Percentiles rank a stretch among this genome's conserved stretches.
Conservation (phyloP, 2,888 invertebrate species). For the Lepas anatifera region DNA sequence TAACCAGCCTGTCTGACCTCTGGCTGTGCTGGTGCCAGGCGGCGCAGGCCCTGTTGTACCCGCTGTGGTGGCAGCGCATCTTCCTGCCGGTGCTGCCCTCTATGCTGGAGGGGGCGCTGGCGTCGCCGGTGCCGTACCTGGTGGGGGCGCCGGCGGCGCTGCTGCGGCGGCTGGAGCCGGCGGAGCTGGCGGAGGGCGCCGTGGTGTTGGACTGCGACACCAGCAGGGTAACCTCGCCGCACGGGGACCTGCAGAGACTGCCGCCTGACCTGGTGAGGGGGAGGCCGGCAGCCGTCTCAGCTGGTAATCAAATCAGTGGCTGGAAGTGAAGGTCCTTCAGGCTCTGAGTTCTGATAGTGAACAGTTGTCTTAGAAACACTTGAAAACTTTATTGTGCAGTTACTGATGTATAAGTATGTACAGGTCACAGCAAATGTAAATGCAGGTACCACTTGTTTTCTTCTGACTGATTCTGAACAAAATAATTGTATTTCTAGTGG, state of each 20-base stretch:
- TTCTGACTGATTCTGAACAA: too few species aligned
- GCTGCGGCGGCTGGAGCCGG: background rate
- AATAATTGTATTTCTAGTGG: too few species aligned
- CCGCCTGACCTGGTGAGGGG: background rate
- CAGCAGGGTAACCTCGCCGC: background rate
- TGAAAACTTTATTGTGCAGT: too few species aligned
- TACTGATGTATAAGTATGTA: too few species aligned
- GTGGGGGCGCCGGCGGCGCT: background rate
- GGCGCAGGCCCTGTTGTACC: background rate
- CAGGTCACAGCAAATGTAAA: too few species aligned
- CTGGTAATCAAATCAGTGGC: too few species aligned
- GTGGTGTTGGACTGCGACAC: background rate
- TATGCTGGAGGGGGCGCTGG: background rate
- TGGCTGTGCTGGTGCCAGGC: background rate
- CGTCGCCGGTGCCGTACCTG: background rate
- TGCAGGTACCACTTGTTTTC: too few species aligned
- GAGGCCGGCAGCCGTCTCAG: too few species aligned
- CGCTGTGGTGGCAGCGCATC: background rate
- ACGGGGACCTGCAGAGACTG: background rate
- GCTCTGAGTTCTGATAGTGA: too few species aligned
- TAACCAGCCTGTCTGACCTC: too few species aligned
- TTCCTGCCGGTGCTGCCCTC: background rate
- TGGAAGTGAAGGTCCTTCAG: too few species aligned
- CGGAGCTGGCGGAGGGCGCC: background rate
- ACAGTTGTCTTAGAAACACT: too few species aligned